Conservation (phyloP, 92 coral and sea anemone genomes). For the Epizoanthus ramosus region DNA sequence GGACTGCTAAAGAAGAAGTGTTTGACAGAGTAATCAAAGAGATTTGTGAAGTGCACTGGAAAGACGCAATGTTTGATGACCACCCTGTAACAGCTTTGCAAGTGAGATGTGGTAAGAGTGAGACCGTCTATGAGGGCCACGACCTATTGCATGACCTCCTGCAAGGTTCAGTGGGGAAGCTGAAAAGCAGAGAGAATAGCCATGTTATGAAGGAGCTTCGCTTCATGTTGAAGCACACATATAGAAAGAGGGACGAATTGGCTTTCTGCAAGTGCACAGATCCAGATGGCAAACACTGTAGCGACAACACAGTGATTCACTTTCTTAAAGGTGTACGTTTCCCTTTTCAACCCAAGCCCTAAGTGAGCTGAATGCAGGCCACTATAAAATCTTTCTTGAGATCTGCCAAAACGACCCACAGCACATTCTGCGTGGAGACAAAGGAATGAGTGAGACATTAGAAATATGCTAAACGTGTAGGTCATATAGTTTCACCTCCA, state of each 20-base stretch:
- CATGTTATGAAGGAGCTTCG: constrained; percentile 43
- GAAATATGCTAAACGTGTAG: constrained; percentile 15
- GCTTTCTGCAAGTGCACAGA: constrained; percentile 56
- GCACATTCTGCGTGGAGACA: constrained; percentile 32
- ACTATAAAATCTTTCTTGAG: constrained; percentile 56
- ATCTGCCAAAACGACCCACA: constrained; percentile 45
- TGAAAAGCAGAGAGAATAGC: constrained; percentile 25
- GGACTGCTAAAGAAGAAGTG: constrained; percentile 42
- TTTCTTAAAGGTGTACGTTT: constrained; percentile 31
- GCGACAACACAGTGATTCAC: constrained; percentile 48
- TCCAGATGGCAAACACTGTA: constrained; percentile 49
- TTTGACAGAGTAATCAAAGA: constrained; percentile 49
- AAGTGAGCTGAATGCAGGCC: constrained; percentile 45
- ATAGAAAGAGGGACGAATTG: constrained; percentile 52
- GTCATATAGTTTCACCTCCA: neutral
- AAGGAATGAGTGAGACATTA: constrained; percentile 29
- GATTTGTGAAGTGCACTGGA: constrained; percentile 55
- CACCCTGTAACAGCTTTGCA: constrained; percentile 42
- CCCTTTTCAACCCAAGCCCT: constrained; percentile 51
- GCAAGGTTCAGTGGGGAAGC: constrained; percentile 29
- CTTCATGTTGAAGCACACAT: constrained; percentile 49
- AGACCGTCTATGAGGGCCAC: constrained; percentile 40
- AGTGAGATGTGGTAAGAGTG: constrained; percentile 13
- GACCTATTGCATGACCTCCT: constrained; percentile 42
- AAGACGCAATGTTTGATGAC: constrained; percentile 52